Evolutionary conservation across 2,888 invertebrate species (phyloP), one percentile per base, ranked within the genome.

Genomic region (Sesamia inferens): DNA sequence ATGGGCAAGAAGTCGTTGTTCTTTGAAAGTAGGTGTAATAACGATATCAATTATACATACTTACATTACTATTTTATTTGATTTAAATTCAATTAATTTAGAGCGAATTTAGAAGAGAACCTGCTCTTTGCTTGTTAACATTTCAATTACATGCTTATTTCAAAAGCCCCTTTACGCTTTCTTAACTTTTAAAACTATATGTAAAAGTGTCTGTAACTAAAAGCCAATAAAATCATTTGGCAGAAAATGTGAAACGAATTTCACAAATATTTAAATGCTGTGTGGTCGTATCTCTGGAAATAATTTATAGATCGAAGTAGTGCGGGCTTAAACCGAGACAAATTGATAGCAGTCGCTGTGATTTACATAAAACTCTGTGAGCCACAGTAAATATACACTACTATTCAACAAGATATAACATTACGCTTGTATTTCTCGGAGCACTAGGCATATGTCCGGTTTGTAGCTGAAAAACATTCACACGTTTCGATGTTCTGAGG

Each of bases 231-330:
- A 48, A 48, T 59, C 24, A 48, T 76, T 78, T 66, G 24, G 51
- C 31, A 64, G 59, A 55, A 59, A 78, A 64, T 64, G 63, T 65
- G 51, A 63, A 63, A 65, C 39, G 51, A 71, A 71, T 76, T 71
- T 47, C 47, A 6, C 22, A 5, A 66, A 77, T 61, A 66, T 78
- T 72, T 57, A 72, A 79, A 79, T 72, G 61, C 79, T 58, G 57
- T 79, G 62, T 57, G 79, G 16, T 62, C 61, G 48, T 72, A 57
- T 78, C 65, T 65, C 39, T 78, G 62, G 51, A 62, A 66, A 57
- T 78, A 78, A 77, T 66, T 72, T 62, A 72, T 66, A 57, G 44
- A 57, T 77, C 11, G 44, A 31, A 57, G 47, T 44, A 11, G 48
- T 14, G 59, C 65, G 61, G 24, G 51, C 42, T 66, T 59, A 16